Base-by-base conservation (phyloP, 2,888 invertebrate species). In the Litoditis marina region DNA sequence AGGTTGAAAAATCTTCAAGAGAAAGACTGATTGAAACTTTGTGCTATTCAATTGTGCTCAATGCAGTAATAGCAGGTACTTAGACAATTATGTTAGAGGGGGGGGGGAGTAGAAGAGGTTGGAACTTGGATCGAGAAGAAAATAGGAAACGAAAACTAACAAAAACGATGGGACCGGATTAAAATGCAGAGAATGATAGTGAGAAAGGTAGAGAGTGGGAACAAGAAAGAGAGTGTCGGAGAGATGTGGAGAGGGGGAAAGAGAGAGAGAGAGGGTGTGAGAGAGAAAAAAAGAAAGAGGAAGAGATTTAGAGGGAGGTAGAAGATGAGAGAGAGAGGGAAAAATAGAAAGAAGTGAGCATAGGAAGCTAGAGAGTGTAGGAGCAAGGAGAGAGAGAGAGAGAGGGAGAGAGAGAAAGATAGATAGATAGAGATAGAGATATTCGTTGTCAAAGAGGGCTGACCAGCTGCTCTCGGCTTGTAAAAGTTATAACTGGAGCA, bases 361-460 rank as follows among this genome's bases (percentile, higher is more conserved):
- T 19, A 42, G 16, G 16, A 42, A 16, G 19, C 42, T 19, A 8
- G 11, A 19, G 11, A 42, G 19, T 42, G 42, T 19, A 6, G 16
- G 42, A 42, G 42, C 16, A 42, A 42, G 19, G n/a, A n/a, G 42
- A 8, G 44, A 44, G 44, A 44, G 44, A 44, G 22, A 44, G 5
- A 44, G 44, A 44, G 3, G 44, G 11, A 4, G 22, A 11, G 22
- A 22, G 5, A 11, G 44, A 11, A 22, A 16, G 16, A 11, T 13
- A 7, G 47, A 19, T 7, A n/a, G 22, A 47, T 19, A 19, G 47
- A 19, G n/a, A 19, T 19, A n/a, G 50, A 19, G 31, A 34, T 52
- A 34, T 52, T 16, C 31, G 34, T 52, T 52, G 34, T 31, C 22
- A 6, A 30, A 52, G 49, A 49, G 52, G 28, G 49, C 25, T n/a